These are phyloP conservation scores for Acrossocheilus wenchowensis DNA, from an alignment of 2,797 vertebrate genomes.

Conservation along the genomic window DNA sequence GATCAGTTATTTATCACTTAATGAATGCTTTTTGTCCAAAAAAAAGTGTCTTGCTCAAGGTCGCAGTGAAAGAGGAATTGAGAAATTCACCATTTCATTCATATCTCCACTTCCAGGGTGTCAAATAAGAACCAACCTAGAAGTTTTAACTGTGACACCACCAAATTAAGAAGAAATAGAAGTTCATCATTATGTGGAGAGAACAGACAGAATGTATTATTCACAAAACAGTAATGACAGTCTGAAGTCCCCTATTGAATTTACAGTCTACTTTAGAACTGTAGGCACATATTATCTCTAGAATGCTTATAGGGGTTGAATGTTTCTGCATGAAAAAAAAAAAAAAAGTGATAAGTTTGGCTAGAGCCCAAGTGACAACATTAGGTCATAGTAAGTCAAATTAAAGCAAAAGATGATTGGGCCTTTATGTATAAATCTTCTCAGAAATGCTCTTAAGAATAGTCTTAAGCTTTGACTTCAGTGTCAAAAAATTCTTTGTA, in stretches of 20 bases:
- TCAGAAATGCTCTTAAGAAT: too few relatives aligned
- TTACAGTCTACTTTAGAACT: not conserved
- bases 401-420: not conserved
- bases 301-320: not conserved
- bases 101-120: not conserved
- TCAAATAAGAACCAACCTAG: not conserved
- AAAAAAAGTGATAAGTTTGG: not conserved
- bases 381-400: not conserved
- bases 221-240: not conserved
- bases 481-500: too few relatives aligned
- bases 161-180: not conserved
- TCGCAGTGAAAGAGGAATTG: not conserved
- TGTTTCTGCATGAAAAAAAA: not conserved
- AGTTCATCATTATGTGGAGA: not conserved
- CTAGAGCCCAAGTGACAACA: not conserved
- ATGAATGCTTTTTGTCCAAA: conserved; percentile 11
- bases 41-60: conserved; percentile 1
- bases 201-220: not conserved
- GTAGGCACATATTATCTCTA: not conserved
- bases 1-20: conserved; percentile 24
- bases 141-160: not conserved
- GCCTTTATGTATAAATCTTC: too few relatives aligned
- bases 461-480: too few relatives aligned
- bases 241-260: not conserved
- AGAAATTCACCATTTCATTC: not conserved